phyloP scores from a whole-genome alignment of 1,140 invertebrate genomes.

The Drosophila erecta region DNA sequence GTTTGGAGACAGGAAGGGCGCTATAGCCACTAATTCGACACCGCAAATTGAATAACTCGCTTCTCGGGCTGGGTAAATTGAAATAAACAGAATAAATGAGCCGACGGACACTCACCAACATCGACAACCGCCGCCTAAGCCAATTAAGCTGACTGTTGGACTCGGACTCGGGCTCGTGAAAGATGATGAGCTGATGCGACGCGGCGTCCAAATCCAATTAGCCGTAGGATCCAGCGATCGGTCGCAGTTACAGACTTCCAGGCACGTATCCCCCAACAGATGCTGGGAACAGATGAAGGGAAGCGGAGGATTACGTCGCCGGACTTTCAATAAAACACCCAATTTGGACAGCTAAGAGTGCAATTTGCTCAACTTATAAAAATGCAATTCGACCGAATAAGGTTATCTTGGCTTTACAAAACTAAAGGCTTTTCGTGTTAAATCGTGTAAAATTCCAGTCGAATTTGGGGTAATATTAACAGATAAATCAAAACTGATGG shows the following conservation, averaged over 20 bases:
- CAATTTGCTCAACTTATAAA: not conserved
- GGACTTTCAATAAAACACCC: slow-evolving; percentile 4
- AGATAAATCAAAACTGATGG: slow-evolving; percentile 33
- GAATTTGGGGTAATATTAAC: slow-evolving; percentile 9
- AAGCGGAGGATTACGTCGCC: not conserved
- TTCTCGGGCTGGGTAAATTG: slow-evolving; percentile 20
- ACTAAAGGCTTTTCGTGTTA: slow-evolving; percentile 1
- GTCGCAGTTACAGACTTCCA: slow-evolving; percentile 2
- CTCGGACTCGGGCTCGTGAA: not conserved
- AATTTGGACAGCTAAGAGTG: slow-evolving; percentile 11
- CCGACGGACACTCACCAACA: slow-evolving; percentile 35
- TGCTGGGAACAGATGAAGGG: slow-evolving; percentile 2
- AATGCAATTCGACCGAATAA: not conserved
- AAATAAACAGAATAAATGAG: slow-evolving; percentile 44
- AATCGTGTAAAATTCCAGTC: slow-evolving; percentile 18
- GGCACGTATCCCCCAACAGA: not conserved
- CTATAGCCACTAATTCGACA: slow-evolving; percentile 27
- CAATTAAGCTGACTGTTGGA: slow-evolving; percentile 36
- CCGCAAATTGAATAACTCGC: slow-evolving; percentile 40
- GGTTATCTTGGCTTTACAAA: not conserved
- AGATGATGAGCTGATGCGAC: slow-evolving; percentile 33
- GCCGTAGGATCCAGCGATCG: slow-evolving; percentile 2
- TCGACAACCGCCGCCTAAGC: slow-evolving; percentile 40
- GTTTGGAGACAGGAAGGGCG: slow-evolving; percentile 24
- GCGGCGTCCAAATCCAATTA: slow-evolving; percentile 33